Evolutionary conservation across 2,797 vertebrate genomes (phyloP).

Genomic region (Schizopygopsis malacanthus): DNA sequence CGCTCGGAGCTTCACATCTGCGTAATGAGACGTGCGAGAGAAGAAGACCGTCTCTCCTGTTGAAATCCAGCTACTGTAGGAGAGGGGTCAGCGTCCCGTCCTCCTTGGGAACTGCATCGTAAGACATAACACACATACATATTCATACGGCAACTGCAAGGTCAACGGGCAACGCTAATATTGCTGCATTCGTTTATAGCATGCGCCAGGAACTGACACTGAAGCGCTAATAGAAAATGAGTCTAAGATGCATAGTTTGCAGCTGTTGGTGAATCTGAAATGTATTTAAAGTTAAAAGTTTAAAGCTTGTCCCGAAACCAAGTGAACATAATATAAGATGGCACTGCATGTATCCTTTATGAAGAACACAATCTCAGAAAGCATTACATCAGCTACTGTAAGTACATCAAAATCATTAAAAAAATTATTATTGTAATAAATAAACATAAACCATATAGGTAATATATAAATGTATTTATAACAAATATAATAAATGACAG

Average conservation of each 20-base stretch:
- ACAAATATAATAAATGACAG: no score
- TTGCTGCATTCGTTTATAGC: conserved; percentile 49
- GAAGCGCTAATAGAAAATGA: conserved; percentile 41
- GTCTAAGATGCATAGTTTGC: conserved; percentile 46
- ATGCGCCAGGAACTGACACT: conserved; percentile 3
- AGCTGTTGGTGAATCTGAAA: conserved; percentile 42
- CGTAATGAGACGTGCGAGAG: conserved; percentile 52
- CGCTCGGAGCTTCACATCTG: conserved; percentile 23
- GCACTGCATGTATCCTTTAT: not conserved
- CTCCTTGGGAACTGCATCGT: conserved; percentile 55
- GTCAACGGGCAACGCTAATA: conserved; percentile 52
- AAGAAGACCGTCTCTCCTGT: conserved; percentile 20
- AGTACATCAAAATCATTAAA: not conserved
- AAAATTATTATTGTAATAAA: no score
- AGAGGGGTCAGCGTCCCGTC: conserved; percentile 50
- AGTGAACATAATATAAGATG: not conserved
- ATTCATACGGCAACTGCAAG: conserved; percentile 59
- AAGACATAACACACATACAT: conserved; percentile 57
- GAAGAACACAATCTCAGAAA: not conserved
- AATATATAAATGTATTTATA: no score
- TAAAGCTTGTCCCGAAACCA: not conserved
- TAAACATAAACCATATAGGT: no score
- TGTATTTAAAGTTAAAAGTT: conserved; percentile 1
- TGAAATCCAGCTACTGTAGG: conserved; percentile 41
- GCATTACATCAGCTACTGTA: not conserved